Base-by-base conservation (phyloP, 2,888 invertebrate species). In the Sepiola atlantica region DNA sequence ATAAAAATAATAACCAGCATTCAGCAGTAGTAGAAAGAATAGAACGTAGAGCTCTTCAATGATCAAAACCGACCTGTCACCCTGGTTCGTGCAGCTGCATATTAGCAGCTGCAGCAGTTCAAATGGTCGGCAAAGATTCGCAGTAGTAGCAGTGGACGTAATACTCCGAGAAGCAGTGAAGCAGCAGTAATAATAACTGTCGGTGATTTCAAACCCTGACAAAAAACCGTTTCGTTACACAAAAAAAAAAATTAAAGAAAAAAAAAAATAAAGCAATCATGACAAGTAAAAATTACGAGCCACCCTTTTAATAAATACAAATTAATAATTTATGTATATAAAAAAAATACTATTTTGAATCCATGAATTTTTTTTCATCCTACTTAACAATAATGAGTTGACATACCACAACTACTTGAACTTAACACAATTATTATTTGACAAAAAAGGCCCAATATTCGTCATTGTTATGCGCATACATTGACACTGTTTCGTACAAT, bases 81-180 rank as follows among this genome's bases (percentile, higher is more conserved):
- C 35, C 55, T 54, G 92, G 92, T 92, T 92, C 55, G 92, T 92
- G 92, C 92, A 92, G 92, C 92, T 92, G 92, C 54, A 92, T 92
- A n/a, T 35, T 92, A 16, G 45, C 45, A 45, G 55, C 55, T 55
- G 54, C 55, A 55, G 92, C 92, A 54, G 92, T 54, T 92, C 92
- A 92, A 92, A 54, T 92, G 92, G 92, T 45, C 54, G 54, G 92
- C 24, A 4, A n/a, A n/a, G n/a, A n/a, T n/a, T n/a, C 18, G 90
- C 35, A 16, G 45, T 45, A 45, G 45, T 45, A 45, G 45, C 45
- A 45, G 77, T 8, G 61, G 28, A 61, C 24, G 28, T 21, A 61
- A 61, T 28, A 61, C 61, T 24, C 10, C 61, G 32, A 77, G 77
- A n/a, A 77, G 54, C 16, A 92, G 55, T 14, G 21, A 92, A 92